Conservation (phyloP, 2,888 invertebrate species). For the Hemithea aestivaria region DNA sequence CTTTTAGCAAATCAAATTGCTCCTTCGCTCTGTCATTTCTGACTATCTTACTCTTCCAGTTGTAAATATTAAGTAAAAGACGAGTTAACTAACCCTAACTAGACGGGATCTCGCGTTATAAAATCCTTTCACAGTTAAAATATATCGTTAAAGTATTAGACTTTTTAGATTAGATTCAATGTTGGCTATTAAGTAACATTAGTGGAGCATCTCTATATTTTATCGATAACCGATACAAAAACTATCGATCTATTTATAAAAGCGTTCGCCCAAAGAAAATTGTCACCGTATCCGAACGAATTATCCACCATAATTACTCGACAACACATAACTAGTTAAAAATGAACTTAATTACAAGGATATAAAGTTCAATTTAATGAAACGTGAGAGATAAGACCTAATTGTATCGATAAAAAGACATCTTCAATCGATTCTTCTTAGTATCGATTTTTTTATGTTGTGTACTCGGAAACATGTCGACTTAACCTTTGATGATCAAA, state of each 20-base stretch:
- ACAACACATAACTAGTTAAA: slow-evolving; percentile 29
- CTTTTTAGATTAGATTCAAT: neutral
- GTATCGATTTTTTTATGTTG: slow-evolving; percentile 45
- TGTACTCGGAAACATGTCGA: slow-evolving; percentile 47
- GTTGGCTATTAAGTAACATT: neutral
- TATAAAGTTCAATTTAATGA: slow-evolving; percentile 16
- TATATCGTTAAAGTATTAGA: too few relatives aligned
- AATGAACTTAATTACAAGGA: slow-evolving; percentile 22
- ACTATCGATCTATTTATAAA: slow-evolving; percentile 31
- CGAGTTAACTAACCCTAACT: too few relatives aligned
- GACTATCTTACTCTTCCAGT: too few relatives aligned
- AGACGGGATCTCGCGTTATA: too few relatives aligned
- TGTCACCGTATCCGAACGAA: slow-evolving; percentile 53
- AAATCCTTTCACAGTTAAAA: too few relatives aligned
- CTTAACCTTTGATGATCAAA: slow-evolving; percentile 22
- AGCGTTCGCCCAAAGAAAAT: slow-evolving; percentile 50
- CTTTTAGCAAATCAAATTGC: too few relatives aligned
- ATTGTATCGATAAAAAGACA: slow-evolving; percentile 50
- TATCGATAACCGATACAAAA: slow-evolving; percentile 11
- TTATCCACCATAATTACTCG: slow-evolving; percentile 58
- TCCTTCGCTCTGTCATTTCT: too few relatives aligned
- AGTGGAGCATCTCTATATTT: slow-evolving; percentile 10
- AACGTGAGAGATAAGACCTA: slow-evolving; percentile 25
- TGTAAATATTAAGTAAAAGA: too few relatives aligned
- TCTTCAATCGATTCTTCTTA: slow-evolving; percentile 48